phyloP scores from a whole-genome alignment of 1,140 invertebrate species.

The fruit fly (Drosophila melanogaster) region DNA sequence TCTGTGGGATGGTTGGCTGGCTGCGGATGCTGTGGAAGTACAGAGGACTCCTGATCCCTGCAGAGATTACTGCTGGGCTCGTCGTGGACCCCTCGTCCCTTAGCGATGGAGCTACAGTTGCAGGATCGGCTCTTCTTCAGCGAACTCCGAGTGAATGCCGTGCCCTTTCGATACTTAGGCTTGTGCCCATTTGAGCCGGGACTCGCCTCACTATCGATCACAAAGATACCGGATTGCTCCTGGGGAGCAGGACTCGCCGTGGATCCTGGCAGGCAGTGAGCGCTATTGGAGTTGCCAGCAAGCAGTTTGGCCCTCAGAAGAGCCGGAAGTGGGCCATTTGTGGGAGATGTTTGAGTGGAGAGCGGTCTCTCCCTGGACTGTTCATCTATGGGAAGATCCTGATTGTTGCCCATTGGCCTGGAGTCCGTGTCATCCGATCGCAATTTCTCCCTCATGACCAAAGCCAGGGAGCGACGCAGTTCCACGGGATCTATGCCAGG shows the following conservation, averaged over 20 bases:
- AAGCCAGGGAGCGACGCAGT: slow-evolving; percentile 64
- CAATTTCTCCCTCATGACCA: slow-evolving; percentile 75
- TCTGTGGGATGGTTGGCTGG: slow-evolving; percentile 29
- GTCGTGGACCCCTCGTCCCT: slow-evolving; percentile 11
- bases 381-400: slow-evolving; percentile 5
- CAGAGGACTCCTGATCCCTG: neutral
- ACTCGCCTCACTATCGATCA: slow-evolving; percentile 70
- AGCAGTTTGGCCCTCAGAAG: slow-evolving; percentile 53
- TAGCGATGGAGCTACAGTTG: slow-evolving; percentile 56
- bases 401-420: slow-evolving; percentile 11
- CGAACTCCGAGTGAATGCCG: slow-evolving; percentile 48
- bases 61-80: slow-evolving; percentile 35
- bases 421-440: slow-evolving; percentile 71
- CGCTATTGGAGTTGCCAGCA: slow-evolving; percentile 48
- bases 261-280: slow-evolving; percentile 52
- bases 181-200: slow-evolving; percentile 58
- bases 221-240: slow-evolving; percentile 49
- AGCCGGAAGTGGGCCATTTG: slow-evolving; percentile 55
- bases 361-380: slow-evolving; percentile 29
- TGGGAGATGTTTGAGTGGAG: slow-evolving; percentile 62
- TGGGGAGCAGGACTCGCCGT: neutral
- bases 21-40: slow-evolving; percentile 6
- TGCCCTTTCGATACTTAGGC: slow-evolving; percentile 75
- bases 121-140: slow-evolving; percentile 71
- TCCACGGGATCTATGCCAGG: slow-evolving; percentile 58